Base-by-base conservation (phyloP, 2,113 vertebrate species). In the Psittacula cyanocephala region DNA sequence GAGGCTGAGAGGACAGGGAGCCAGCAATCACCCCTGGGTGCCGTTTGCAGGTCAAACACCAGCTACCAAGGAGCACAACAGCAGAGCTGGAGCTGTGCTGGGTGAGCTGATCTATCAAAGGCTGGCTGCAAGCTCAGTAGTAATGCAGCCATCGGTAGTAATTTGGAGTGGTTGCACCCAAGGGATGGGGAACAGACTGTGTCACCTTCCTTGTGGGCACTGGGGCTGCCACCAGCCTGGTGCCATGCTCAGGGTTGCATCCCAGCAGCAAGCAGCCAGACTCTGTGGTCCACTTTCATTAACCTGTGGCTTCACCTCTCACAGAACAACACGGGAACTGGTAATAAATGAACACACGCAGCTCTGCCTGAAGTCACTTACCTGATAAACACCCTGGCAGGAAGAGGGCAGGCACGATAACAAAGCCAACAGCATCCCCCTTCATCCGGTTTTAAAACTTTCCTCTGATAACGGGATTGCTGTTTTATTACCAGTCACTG, bases 381-480 rank as follows among this genome's bases (percentile, higher is more conserved):
- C 96, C 96, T 92, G 97, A 92, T 91, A 96, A 97, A 93, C n/a
- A 60, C 76, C 95, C 89, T 1, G 57, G 90, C 89, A 91, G 87
- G 92, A 63, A 52, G 96, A 86, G 93, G 92, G 59, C 93, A 93
- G 92, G 49, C 92, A 60, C 13, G 76, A 97, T 93, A 97, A 93
- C 87, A 2, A 6, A 10, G 75, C 87, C n/a, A 37, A 83, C 97
- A 91, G 94, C 97, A 60, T 84, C 93, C 94, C 60, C 82, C 91
- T 95, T 60, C 50, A 96, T 94, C 96, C 80, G 95, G 39, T 89
- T 97, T 88, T 87, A 35, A 67, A 96, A 94, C 91, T 91, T 92
- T 39, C 72, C 91, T 81, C 86, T 70, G 97, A 93, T 98, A 96
- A 97, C 78, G 11, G 96, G 96, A 96, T 97, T 88, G 96, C 89